phyloP scores from a whole-genome alignment of 2,888 invertebrate species.

The Leistus spinibarbis region DNA sequence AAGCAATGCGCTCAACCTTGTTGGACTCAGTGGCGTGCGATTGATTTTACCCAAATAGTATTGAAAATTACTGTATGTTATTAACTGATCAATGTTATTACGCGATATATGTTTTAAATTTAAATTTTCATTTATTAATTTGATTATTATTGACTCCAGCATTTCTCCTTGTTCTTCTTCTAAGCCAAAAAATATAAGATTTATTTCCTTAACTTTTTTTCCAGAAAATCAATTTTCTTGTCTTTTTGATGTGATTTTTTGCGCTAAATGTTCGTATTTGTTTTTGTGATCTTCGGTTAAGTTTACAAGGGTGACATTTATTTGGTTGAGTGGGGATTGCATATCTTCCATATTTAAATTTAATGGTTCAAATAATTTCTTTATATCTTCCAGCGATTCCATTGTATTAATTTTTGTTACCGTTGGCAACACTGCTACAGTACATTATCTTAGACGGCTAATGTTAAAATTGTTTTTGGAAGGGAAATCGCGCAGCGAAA shows the following conservation, averaged over 20 bases:
- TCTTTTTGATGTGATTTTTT: neutral
- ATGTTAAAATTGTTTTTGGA: too few species aligned
- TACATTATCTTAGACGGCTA: too few species aligned
- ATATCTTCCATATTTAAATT: too few species aligned
- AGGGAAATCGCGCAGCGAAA: too few species aligned
- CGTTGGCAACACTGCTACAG: neutral
- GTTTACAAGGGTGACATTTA: too few species aligned
- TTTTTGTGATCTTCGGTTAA: too few species aligned
- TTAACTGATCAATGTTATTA: neutral
- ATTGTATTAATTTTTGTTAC: neutral
- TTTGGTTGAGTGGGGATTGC: too few species aligned
- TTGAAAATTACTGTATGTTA: neutral
- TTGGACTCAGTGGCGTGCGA: too few species aligned
- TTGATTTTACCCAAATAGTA: too few species aligned
- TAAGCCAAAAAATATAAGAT: neutral
- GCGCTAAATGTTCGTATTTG: neutral
- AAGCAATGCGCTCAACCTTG: too few species aligned
- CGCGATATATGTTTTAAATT: neutral
- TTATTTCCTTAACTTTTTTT: neutral
- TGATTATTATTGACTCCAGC: neutral
- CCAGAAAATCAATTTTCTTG: conserved; percentile 1
- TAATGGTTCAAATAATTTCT: too few species aligned
- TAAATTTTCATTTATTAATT: conserved; percentile 7
- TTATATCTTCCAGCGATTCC: neutral
- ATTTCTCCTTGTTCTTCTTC: neutral